Base-by-base conservation (phyloP, 2,797 vertebrate genomes). In the Spinibarbus caldwelli region DNA sequence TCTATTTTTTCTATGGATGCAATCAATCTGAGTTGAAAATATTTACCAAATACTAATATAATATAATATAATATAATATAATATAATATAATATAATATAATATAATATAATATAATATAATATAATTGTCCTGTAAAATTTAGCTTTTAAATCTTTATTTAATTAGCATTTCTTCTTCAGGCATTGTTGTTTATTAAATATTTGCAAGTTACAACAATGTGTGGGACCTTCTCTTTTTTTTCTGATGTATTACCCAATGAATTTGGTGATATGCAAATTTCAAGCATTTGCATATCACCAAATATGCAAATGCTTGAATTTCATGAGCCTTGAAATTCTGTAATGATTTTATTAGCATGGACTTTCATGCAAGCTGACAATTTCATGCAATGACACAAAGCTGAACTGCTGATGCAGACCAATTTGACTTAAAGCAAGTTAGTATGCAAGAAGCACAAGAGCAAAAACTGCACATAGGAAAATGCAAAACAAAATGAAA, bases 291-390 rank as follows among this genome's bases (percentile, higher is more conserved):
- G n/a, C n/a, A n/a, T n/a, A n/a, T n/a, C n/a, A n/a, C n/a, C n/a
- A n/a, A n/a, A n/a, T n/a, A n/a, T n/a, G n/a, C n/a, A n/a, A n/a
- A n/a, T n/a, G n/a, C n/a, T 21, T 15, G 31, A 34, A 71, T 45
- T 47, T 12, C 2, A 62, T 23, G 7, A 29, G 3, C 5, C 5
- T 49, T 81, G 1, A 36, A 11, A 64, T 49, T 64, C 54, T 45
- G 31, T n/a, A 47, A 23, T 66, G 31, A 14, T 34, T 82, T 57
- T 64, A 45, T 45, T 62, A 64, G 3, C 23, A 76, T 49, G 6
- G 15, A 36, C 59, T 71, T 78, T 43, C 38, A 84, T 78, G 76
- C 36, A 84, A 84, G 12, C 49, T n/a, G 5, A 47, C 7, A 59
- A 1, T 71, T 45, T 78, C 59, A 67, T 54, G 82, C 59, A 31